Base-by-base conservation (phyloP, 2,888 invertebrate species). In the Frankliniella fusca region DNA sequence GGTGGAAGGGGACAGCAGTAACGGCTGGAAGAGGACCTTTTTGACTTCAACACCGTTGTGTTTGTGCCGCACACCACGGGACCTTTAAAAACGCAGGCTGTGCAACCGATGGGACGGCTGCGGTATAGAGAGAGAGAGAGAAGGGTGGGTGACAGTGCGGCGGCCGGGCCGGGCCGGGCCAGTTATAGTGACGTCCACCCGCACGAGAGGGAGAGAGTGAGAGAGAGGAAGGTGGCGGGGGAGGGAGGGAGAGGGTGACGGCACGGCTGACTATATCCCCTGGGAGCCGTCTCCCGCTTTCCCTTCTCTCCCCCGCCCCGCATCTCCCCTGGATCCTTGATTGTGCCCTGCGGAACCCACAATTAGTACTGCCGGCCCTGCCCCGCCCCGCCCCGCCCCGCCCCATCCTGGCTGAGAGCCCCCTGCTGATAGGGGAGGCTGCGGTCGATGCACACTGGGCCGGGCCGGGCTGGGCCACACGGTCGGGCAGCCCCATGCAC, bases 271-370 rank as follows among this genome's bases (percentile, higher is more conserved):
- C 38, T 38, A 38, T 15, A 23, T 76, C 70, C 70, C 70, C 70
- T 23, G 70, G 70, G 70, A 76, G 27, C 54, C 54, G 18, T 23
- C 27, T 0, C 70, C 70, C 70, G n/a, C 70, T 1, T n/a, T 8
- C 20, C 70, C 70, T 7, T 23, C 70, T 27, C 70, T 23, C 27
- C 23, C 9, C 70, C 70, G 38, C 70, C 70, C 23, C 27, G 70
- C 61, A 61, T 61, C 61, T 76, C 70, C 27, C 27, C 70, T 27
- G 70, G 70, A 76, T 76, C 70, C 70, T 76, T 76, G 70, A 76
- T 76, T 76, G 70, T 76, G 70, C 70, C 70, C 70, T 76, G 70
- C 70, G 70, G 70, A 76, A 76, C 70, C 70, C 70, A 76, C 70
- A 76, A 76, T 76, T 76, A 76, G 70, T 76, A 76, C 70, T 11